phyloP scores from a whole-genome alignment of 1,140 invertebrate genomes.

The Matsumurasca onukii region DNA sequence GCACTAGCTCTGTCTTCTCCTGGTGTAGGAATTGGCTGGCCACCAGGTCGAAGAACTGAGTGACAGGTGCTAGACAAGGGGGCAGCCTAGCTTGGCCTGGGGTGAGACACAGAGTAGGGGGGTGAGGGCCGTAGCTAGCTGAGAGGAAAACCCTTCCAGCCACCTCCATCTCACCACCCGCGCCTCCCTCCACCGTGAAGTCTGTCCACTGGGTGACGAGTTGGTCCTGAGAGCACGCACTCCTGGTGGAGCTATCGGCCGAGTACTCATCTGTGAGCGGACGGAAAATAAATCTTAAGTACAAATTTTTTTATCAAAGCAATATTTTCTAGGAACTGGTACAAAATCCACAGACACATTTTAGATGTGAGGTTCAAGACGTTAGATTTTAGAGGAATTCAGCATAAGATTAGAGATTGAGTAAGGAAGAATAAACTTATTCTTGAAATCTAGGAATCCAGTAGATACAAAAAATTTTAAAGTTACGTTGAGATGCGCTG shows the following conservation, averaged over 20 bases:
- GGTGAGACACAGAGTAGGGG: slow-evolving; percentile 69
- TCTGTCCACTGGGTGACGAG: slow-evolving; percentile 67
- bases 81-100: slow-evolving; percentile 61
- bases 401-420: no score
- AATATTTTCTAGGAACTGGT: neutral
- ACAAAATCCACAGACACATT: neutral
- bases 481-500: no score
- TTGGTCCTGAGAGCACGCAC: slow-evolving; percentile 68
- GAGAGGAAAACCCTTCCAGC: slow-evolving; percentile 72
- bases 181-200: slow-evolving; percentile 55
- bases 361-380: neutral
- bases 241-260: slow-evolving; percentile 60
- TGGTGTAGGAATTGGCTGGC: slow-evolving; percentile 60
- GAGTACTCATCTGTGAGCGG: slow-evolving; percentile 71
- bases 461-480: no score
- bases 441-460: no score
- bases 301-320: slow-evolving; percentile 1
- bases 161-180: slow-evolving; percentile 54
- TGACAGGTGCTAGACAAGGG: slow-evolving; percentile 65
- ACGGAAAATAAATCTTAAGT: slow-evolving; percentile 33
- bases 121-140: slow-evolving; percentile 66
- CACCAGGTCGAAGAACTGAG: slow-evolving; percentile 75
- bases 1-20: slow-evolving; percentile 53
- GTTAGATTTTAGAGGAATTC: no score
- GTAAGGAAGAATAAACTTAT: no score